Base-by-base conservation (phyloP, 1,140 invertebrate genomes). In the Laupala kohalensis region DNA sequence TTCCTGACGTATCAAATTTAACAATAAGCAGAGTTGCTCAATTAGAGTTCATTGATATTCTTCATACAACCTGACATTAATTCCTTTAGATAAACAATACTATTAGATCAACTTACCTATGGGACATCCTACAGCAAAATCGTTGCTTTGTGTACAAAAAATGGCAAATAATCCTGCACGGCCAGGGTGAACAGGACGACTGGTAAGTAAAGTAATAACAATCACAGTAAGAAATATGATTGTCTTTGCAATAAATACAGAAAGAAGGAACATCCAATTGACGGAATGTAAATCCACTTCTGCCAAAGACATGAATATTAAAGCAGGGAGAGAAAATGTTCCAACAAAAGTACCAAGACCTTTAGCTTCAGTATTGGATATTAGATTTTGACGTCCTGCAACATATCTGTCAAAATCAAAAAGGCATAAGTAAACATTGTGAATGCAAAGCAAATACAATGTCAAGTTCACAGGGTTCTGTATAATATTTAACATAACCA, bases 81-180 rank as follows among this genome's bases (percentile, higher is more conserved):
- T n/a, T n/a, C n/a, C n/a, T n/a, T n/a, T n/a, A n/a, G n/a, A n/a
- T n/a, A n/a, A n/a, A n/a, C n/a, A n/a, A n/a, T n/a, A n/a, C n/a
- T n/a, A 53, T 4, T 13, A 37, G 15, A 53, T 65, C 23, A 24
- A 5, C 88, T 89, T 86, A 96, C 94, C 88, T 77, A 98, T 96
- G 4, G 96, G 96, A 83, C 93, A 97, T 72, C 96, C 96, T 75
- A 99, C 88, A 67, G 96, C 96, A 86, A 98, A 98, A 82, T 99
- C 96, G 86, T 99, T 99, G 78, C 94, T 96, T 79, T 98, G 95
- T 0, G 96, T 98, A 67, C 91, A 92, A 80, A 98, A 97, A 76
- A 98, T 98, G 25, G 92, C 93, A 85, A 92, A 95, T 25, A 98
- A 83, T 19, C 94, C 96, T 70, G 93, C 92, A 76, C 89, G 87